Evolutionary conservation across 35 echinoderm and acorn worm genomes (phyloP), one percentile per base, ranked within the genome.

Genomic region (Lytechinus pictus): DNA sequence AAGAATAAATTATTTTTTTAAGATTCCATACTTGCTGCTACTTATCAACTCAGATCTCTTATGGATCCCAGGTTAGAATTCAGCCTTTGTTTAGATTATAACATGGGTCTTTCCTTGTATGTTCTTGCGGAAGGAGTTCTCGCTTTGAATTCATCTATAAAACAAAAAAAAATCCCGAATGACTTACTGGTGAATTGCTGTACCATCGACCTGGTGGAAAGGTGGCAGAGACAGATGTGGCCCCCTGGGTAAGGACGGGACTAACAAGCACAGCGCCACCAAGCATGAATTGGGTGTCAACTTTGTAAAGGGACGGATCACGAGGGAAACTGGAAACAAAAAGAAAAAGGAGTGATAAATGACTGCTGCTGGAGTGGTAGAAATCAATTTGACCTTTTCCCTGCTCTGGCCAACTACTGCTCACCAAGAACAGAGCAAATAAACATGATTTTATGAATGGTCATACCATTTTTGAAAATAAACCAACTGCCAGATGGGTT

Each of bases 201-300:
- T 97, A 98, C 97, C 97, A 98, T 9, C 52, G 86, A 54, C 96
- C 96, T 52, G 94, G 86, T 54, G 97, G 97, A 89, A 98, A 95
- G 9, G 86, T 94, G 19, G 95, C 97, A 33, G 92, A 87, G 27
- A 98, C 95, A 24, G 91, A 94, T 12, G 88, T 90, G 54, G 94
- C 91, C 71, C 95, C 97, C 57, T 96, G 60, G 21, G 95, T 95
- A 14, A 98, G 91, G 29, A 98, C 97, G 0, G 97, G 97, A 95
- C 95, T 97, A 53, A 98, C 96, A 33, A 98, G 52, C 52, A 98
- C 54, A 14, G 96, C 95, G 1, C 95, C 60, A 8, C 97, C 97
- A 94, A 97, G 95, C 90, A 98, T 92, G 92, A 98, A 98, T 79
- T 98, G 97, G 12, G 90, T 96, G 87, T 98, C 97, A 24, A 98